Evolutionary conservation across 2,113 vertebrate genomes (phyloP).

Genomic region (Aspidoscelis tigris): DNA sequence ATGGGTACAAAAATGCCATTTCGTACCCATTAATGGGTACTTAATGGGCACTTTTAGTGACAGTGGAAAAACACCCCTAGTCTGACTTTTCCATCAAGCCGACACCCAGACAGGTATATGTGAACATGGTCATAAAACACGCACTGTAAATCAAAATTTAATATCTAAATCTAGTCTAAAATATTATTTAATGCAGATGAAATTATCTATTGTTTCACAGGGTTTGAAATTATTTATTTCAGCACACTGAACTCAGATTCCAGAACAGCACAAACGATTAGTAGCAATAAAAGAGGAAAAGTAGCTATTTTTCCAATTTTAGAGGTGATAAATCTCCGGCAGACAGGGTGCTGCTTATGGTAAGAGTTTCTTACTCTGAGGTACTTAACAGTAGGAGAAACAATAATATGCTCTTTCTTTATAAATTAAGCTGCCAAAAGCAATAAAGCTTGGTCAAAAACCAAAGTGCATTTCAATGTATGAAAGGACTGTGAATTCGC

Average conservation of each 20-base stretch:
- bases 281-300: background rate
- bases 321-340: background rate
- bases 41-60: no score
- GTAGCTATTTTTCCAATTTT: background rate
- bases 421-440: background rate
- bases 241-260: background rate
- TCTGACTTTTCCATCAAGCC: no score
- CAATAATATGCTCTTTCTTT: background rate
- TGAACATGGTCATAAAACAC: no score
- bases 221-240: constrained; percentile 1
- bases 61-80: no score
- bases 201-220: background rate
- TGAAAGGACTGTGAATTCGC: background rate
- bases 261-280: background rate
- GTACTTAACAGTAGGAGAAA: constrained; percentile 10
- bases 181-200: background rate
- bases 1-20: no score
- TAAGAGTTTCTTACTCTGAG: background rate
- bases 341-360: background rate
- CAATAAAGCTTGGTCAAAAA: background rate
- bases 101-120: no score
- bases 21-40: no score
- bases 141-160: no score
- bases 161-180: background rate
- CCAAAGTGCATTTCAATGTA: background rate